A percentile compares a stretch with the other conserved stretches of the same genome.
Evolutionary conservation across 1,140 invertebrate genomes (phyloP).

Genomic region (Drosophila sp.): DNA sequence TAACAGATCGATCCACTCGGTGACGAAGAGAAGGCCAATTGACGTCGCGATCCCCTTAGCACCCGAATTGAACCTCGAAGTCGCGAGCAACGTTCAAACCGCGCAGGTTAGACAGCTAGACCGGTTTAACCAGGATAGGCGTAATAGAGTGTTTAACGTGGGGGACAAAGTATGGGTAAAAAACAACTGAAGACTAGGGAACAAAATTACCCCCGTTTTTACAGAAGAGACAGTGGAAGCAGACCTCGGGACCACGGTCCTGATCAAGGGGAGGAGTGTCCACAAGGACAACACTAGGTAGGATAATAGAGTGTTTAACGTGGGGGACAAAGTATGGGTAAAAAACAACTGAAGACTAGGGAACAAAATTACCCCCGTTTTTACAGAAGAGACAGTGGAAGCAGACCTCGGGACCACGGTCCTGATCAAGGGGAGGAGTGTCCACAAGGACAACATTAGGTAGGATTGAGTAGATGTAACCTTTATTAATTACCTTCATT

Average conservation of each 20-base stretch:
- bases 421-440: too few relatives aligned
- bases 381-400: background rate
- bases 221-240: too few relatives aligned
- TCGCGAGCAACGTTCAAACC: background rate
- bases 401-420: background rate
- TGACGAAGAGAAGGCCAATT: conserved; percentile 10
- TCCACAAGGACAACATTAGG: too few relatives aligned
- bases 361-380: background rate
- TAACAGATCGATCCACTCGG: conserved; percentile 19
- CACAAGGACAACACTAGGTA: too few relatives aligned
- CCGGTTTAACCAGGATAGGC: background rate
- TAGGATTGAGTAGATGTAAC: background rate
- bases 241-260: too few relatives aligned
- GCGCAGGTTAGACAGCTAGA: background rate
- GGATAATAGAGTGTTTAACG: background rate
- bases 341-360: too few relatives aligned
- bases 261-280: too few relatives aligned
- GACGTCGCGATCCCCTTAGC: background rate
- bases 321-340: background rate
- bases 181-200: too few relatives aligned
- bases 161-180: too few relatives aligned
- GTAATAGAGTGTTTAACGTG: background rate
- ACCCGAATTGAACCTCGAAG: background rate
- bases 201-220: too few relatives aligned
- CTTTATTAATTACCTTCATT: too few relatives aligned